These are phyloP conservation scores for Heliconius congener DNA, from an alignment of 1,140 invertebrate species.

Conservation along the genomic window DNA sequence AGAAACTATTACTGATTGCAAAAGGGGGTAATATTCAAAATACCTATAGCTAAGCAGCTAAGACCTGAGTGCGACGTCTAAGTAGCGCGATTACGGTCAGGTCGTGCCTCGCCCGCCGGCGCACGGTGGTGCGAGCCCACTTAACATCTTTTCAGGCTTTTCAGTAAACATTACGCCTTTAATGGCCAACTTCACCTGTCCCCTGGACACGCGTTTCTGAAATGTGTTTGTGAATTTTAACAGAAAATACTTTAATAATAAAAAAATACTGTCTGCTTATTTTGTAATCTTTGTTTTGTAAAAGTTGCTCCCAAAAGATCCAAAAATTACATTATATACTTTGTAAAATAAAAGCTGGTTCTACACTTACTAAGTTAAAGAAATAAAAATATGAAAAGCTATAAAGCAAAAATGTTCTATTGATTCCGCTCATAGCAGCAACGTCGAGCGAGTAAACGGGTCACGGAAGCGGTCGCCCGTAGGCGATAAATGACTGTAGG, in stretches of 20 bases:
- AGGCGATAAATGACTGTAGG: slow-evolving; percentile 4
- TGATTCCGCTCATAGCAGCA: not conserved
- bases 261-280: not conserved
- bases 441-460: slow-evolving; percentile 8
- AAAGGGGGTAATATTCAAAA: slow-evolving; percentile 4
- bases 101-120: slow-evolving; percentile 22
- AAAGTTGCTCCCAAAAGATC: not conserved
- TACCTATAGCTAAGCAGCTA: not conserved
- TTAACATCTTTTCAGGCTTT: slow-evolving; percentile 35
- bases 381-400: not conserved
- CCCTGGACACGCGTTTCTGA: slow-evolving; percentile 17
- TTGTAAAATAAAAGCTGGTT: no score
- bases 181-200: slow-evolving; percentile 26
- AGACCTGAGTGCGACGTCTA: slow-evolving; percentile 4
- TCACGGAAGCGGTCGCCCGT: slow-evolving; percentile 11
- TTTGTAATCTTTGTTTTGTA: not conserved
- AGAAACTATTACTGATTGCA: not conserved
- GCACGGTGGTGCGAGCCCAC: slow-evolving; percentile 13
- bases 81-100: slow-evolving; percentile 27
- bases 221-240: slow-evolving; percentile 14
- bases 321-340: not conserved
- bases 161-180: slow-evolving; percentile 27
- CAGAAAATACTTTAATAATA: not conserved
- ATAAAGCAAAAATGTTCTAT: slow-evolving; percentile 4
- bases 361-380: not conserved